Evolutionary conservation across 2,797 vertebrate genomes (phyloP).

Genomic region (Distichodus sexfasciatus): DNA sequence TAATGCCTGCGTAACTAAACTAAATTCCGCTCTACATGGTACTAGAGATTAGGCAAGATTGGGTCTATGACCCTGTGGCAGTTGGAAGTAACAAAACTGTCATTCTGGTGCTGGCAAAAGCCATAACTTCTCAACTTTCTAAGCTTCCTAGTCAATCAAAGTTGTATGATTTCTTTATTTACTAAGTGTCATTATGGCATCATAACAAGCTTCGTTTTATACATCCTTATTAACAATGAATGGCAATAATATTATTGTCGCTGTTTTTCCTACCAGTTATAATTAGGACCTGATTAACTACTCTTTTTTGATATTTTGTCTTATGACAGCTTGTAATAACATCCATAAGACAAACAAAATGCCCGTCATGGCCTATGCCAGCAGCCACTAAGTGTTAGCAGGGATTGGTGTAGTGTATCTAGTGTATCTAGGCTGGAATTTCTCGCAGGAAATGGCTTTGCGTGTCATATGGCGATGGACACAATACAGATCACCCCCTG

Average conservation of each 20-base stretch:
- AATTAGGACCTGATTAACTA: neutral
- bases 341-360: neutral
- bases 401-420: neutral
- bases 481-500: slow-evolving; percentile 26
- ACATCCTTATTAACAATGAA: neutral
- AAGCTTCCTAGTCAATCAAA: no score
- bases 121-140: no score
- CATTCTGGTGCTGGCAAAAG: no score
- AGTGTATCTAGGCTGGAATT: slow-evolving; percentile 26
- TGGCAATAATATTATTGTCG: neutral
- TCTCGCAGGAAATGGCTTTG: slow-evolving; percentile 35
- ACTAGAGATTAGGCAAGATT: no score
- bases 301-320: neutral
- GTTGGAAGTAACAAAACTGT: no score
- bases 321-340: neutral
- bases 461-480: slow-evolving; percentile 20
- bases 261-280: neutral
- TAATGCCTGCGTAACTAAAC: no score
- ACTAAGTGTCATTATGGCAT: neutral
- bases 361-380: neutral
- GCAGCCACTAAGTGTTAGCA: neutral
- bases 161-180: no score
- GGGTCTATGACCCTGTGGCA: no score
- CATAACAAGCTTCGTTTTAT: neutral
- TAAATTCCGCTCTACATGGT: no score